Evolutionary conservation across 1,140 invertebrate species (phyloP).

Genomic region (Triops cancriformis): DNA sequence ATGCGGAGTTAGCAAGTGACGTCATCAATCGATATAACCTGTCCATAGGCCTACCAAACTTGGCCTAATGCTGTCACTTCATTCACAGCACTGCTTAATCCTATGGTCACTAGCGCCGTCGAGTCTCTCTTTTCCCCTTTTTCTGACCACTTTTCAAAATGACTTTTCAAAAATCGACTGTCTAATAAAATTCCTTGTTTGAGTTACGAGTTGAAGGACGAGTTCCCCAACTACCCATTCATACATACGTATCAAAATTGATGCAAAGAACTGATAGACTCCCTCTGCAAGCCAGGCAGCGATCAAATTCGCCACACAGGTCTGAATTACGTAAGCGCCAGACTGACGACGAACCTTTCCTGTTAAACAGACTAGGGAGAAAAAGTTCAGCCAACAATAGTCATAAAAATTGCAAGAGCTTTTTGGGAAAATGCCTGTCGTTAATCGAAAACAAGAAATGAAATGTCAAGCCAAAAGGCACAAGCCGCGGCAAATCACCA

Average conservation of each 20-base stretch:
- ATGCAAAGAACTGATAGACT: background rate
- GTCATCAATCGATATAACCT: constrained; percentile 6
- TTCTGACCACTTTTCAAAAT: background rate
- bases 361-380: background rate
- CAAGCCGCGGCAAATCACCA: background rate
- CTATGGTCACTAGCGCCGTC: background rate
- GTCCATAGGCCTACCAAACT: background rate
- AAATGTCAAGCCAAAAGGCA: constrained; percentile 10
- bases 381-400: constrained; percentile 10
- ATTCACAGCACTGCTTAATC: background rate
- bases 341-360: constrained; percentile 8
- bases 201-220: background rate
- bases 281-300: background rate
- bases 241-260: background rate
- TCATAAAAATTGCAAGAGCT: constrained; percentile 11
- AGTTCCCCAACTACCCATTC: background rate
- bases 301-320: background rate
- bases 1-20: constrained; percentile 1
- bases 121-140: background rate
- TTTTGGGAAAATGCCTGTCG: background rate
- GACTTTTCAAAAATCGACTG: background rate
- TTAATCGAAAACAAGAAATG: constrained; percentile 5
- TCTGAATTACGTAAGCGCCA: background rate
- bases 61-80: background rate
- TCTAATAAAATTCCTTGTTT: background rate